Base-by-base conservation (phyloP, 2,113 vertebrate species). In the Bujurquina vittata region DNA sequence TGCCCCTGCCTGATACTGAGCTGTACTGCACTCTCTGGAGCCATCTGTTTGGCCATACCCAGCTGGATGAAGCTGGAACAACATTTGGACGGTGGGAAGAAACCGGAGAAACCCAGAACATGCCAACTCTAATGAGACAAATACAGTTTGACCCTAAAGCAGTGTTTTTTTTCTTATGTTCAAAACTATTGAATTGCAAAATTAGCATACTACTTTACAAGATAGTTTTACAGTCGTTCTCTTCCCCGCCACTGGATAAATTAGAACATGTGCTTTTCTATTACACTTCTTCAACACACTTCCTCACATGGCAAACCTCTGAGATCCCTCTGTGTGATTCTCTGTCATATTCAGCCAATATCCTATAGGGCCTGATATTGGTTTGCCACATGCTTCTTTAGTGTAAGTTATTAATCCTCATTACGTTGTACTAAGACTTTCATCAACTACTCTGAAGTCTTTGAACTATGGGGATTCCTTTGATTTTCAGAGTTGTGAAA, bases 331-430 rank as follows among this genome's bases (percentile, higher is more conserved):
- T 86, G 77, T 81, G 85, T 93, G 89, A 92, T 84, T 69, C 90
- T 91, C 81, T 92, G 90, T 94, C 89, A 92, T 88, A 93, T 93
- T 92, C 89, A 91, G 93, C 86, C 78, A 92, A 88, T 84, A 63
- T 90, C 91, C 90, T 91, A 26, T 1, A 69, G 86, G 93, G 67
- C 80, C 79, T 94, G 90, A 91, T 94, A 91, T 95, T 96, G 26
- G 4, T 94, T 92, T 94, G 89, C 91, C 87, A 83, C 86, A 80
- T 84, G 86, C 88, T 85, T 91, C 87, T 75, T 85, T 80, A 12
- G 80, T 83, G 87, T 85, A 85, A 87, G 87, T 76, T 93, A 95
- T 95, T 95, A 94, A 95, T 95, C 31, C 94, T 94, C 93, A 95
- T 95, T 95, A 95, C 92, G 87, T 83, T 88, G 65, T 82, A 85